Evolutionary conservation across 1,140 invertebrate genomes (phyloP), one percentile per base, ranked within the genome.

Genomic region (Bombus picipes): DNA sequence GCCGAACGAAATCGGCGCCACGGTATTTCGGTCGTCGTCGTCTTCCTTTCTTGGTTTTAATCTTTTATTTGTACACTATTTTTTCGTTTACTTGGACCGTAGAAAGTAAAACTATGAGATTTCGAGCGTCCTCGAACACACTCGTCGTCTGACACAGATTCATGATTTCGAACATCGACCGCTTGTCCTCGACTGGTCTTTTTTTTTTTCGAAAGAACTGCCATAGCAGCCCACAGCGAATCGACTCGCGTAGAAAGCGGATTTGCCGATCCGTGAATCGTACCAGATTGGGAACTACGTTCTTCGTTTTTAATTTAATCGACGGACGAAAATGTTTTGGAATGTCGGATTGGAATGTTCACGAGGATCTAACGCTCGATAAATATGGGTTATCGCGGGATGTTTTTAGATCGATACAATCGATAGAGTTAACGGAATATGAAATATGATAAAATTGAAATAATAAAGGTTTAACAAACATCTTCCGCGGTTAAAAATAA

Each of bases 61-160:
- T 85, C 77, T 57, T 13, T 53, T 37, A 39, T 66, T 28, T 62
- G 39, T 37, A 57, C 43, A 18, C 18, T 53, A 53, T 25, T 53
- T 68, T 80, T 47, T 76, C 53, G 25, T 74, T 71, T 59, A 53
- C 62, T 68, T 37, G 68, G 18, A 71, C 81, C 87, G 89, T 90
- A 89, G 88, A 91, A 89, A 91, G 89, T 88, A 89, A 91, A 91
- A 91, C 81, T 89, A 89, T 82, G 74, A 65, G 13, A 80, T 43
- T 79, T 25, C 70, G 37, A 82, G 37, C 70, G 87, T 87, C 89
- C 90, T 89, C 90, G 87, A 90, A 68, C 71, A 6, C 10, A 37
- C 32, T 43, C 34, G 80, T 81, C 62, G 65, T 53, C 87, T 85
- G 89, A 82, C 86, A 90, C 34, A 89, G 72, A 86, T 89, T 90